Evolutionary conservation across 2,113 vertebrate genomes (phyloP), one percentile per base, ranked within the genome.

Genomic region (Delphinus delphis): DNA sequence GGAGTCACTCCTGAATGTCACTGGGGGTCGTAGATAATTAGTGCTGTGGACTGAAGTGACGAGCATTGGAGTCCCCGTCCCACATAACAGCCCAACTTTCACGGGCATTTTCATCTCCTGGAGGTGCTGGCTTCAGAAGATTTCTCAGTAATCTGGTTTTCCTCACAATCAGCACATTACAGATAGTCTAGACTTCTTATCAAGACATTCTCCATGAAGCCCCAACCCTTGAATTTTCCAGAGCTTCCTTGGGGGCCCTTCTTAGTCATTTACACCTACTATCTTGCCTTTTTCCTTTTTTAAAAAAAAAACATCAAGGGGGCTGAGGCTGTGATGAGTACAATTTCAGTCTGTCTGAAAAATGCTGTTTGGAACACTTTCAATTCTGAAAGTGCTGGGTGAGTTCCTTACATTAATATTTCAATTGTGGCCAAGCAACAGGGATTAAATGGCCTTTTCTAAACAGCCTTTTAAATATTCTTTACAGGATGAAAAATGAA

Each of bases 151-250:
- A 95, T 93, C 97, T 98, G 96, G 70, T 90, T 96, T 97, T 92
- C 60, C 50, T 97, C 97, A 88, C 68, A 55, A 91, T 25, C 97
- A 95, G 84, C 84, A 88, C 88, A 80, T 93, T 95, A 38, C 76
- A 96, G 93, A 96, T 95, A 91, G 96, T 94, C 90, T 94, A 76
- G 92, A 95, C 93, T 62, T 89, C 92, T 97, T 97, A 93, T 96
- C 83, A 23, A n/a, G 67, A 82, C 80, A 26, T 86, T 93, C 76
- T 76, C 2, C 47, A 1, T 13, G 60, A 62, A 55, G 44, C 88
- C 62, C 21, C 67, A 65, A 82, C 4, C 15, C 38, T 67, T 28
- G 10, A 14, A 28, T 77, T 86, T 81, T 50, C 88, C 88, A 41
- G 76, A 96, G 20, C 71, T 31, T n/a, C 63, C 38, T 81, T 5